Conservation (phyloP, 1,140 invertebrate species). For the Drosophila melanica region DNA sequence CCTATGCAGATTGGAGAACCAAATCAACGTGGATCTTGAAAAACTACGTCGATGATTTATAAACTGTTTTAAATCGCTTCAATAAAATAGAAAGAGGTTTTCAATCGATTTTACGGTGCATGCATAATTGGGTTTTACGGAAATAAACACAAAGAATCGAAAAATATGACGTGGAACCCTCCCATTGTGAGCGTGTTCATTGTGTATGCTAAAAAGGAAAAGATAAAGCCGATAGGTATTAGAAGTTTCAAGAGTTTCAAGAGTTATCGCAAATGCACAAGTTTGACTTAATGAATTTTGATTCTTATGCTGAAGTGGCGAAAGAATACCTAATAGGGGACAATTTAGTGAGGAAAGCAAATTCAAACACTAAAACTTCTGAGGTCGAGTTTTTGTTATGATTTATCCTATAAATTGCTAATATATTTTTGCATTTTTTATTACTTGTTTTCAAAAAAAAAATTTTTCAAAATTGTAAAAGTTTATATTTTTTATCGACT, state of each 20-base stretch:
- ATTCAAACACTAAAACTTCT: too few species aligned
- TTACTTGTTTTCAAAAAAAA: too few species aligned
- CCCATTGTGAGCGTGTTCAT: conserved; percentile 2
- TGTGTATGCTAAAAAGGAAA: not conserved
- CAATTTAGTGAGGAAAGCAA: too few species aligned
- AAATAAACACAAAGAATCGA: conserved; percentile 23
- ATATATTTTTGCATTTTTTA: too few species aligned
- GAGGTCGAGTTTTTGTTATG: too few species aligned
- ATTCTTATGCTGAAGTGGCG: not conserved
- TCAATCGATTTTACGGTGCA: conserved; percentile 62
- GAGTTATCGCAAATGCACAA: not conserved
- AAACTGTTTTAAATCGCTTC: conserved; percentile 70
- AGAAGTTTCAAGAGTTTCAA: not conserved
- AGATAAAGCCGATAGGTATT: not conserved
- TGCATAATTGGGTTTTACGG: conserved; percentile 54
- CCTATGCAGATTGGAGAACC: conserved; percentile 47
- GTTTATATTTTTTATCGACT: too few species aligned
- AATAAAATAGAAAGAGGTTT: conserved; percentile 49
- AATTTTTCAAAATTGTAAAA: too few species aligned
- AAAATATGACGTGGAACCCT: not conserved
- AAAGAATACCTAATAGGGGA: too few species aligned
- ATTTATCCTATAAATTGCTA: too few species aligned
- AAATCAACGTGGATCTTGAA: not conserved
- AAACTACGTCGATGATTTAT: conserved; percentile 67
- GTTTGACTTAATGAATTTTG: not conserved